Evolutionary conservation across 2,888 invertebrate genomes (phyloP), one percentile per base, ranked within the genome.

Genomic region (Spilarctia lutea): DNA sequence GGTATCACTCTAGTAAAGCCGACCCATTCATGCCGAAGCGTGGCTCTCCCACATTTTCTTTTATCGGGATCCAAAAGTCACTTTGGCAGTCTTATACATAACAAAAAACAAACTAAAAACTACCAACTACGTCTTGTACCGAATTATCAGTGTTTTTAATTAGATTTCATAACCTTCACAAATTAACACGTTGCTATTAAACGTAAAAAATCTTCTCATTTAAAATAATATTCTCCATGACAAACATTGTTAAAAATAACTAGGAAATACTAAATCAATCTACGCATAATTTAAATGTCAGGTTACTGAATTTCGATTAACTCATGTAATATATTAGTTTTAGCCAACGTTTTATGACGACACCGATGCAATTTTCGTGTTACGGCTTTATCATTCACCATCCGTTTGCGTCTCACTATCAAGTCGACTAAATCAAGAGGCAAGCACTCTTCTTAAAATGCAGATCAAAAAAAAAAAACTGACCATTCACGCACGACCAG

Each of bases 381-480:
- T 16, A 42, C 35, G 65, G 42, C 33, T 77, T 71, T 65, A 63
- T 56, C 73, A 85, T 83, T 76, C 75, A 77, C 75, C 74, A 76
- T 76, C 68, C 45, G 68, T 76, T 74, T 72, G 80, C 78, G 78
- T 84, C 82, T 78, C 83, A 82, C 75, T 70, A 42, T 72, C 75
- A 68, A 76, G 73, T 71, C 71, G 63, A 67, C 73, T 72, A 80
- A 77, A 77, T 82, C 74, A 72, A 80, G 77, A 77, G 83, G 39
- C 79, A 81, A 78, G 80, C 82, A 78, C 77, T 78, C 75, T 81
- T 74, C 72, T 75, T 75, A 63, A 71, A 70, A 82, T 83, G 82
- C 83, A 81, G 79, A 77, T 82, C n/a, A n/a, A 85, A 73, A 79
- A 72, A 11, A 80, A 81, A 87, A 87, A 86, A 85, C 82, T 82